Evolutionary conservation across 2,888 invertebrate genomes (phyloP).

Genomic region (Tachystola acroxantha): DNA sequence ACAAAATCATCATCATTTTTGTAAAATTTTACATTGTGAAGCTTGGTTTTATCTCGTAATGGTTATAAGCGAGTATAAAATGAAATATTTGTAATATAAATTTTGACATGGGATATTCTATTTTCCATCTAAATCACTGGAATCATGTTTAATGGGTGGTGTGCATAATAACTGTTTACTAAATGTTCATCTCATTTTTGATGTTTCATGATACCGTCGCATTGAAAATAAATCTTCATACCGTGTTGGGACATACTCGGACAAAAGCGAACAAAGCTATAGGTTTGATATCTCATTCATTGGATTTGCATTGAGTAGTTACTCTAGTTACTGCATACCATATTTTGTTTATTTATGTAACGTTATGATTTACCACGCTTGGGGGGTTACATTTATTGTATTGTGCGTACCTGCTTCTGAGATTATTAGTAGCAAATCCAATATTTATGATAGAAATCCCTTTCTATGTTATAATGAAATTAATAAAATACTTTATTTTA

Average conservation of each 20-base stretch:
- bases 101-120: too few relatives aligned
- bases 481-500: too few relatives aligned
- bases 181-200: slow-evolving; percentile 56
- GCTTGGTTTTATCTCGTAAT: too few relatives aligned
- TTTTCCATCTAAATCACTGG: too few relatives aligned
- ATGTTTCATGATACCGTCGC: slow-evolving; percentile 72
- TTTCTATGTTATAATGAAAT: too few relatives aligned
- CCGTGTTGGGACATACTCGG: slow-evolving; percentile 52
- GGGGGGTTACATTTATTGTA: slow-evolving; percentile 16
- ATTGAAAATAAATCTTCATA: slow-evolving; percentile 54
- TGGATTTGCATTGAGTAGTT: slow-evolving; percentile 66
- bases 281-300: slow-evolving; percentile 72
- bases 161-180: slow-evolving; percentile 18
- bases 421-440: slow-evolving; percentile 10
- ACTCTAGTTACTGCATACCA: slow-evolving; percentile 32
- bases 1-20: too few relatives aligned
- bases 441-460: slow-evolving; percentile 4
- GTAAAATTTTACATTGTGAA: too few relatives aligned
- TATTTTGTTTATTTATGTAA: slow-evolving; percentile 27
- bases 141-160: slow-evolving; percentile 4
- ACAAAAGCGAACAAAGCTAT: slow-evolving; percentile 70
- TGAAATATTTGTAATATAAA: too few relatives aligned
- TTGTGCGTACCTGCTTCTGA: slow-evolving; percentile 15
- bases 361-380: slow-evolving; percentile 14
- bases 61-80: too few relatives aligned